Evolutionary conservation across 2,888 invertebrate species (phyloP).

Genomic region (Asteroscopus sphinx): DNA sequence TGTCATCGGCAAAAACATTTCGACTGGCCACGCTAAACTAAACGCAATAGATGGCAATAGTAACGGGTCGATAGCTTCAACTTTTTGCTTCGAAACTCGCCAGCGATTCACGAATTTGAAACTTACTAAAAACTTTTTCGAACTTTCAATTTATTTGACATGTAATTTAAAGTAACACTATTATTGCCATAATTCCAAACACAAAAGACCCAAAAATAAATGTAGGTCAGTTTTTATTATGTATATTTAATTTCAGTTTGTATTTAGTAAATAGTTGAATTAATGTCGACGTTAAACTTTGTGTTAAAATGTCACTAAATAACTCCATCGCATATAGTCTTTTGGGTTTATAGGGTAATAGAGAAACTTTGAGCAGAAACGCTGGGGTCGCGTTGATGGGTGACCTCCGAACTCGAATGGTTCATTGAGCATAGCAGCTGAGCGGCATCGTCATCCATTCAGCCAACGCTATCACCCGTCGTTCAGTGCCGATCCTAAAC

Average conservation of each 20-base stretch:
- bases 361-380: conserved; percentile 78
- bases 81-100: conserved; percentile 37
- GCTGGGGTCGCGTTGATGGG: conserved; percentile 81
- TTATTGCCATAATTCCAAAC: conserved; percentile 8
- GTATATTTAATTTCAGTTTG: too few species aligned
- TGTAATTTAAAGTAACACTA: conserved; percentile 21
- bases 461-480: conserved; percentile 71
- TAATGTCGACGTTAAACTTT: conserved; percentile 5
- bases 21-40: conserved; percentile 55
- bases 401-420: conserved; percentile 87
- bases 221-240: conserved; percentile 46
- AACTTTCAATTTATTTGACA: conserved; percentile 5
- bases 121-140: conserved; percentile 5
- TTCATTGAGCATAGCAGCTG: conserved; percentile 88
- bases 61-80: conserved; percentile 49
- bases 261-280: conserved; percentile 30
- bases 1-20: conserved; percentile 71
- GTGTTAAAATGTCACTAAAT: conserved; percentile 35
- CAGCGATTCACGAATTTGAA: conserved; percentile 16
- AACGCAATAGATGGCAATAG: too few species aligned
- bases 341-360: conserved; percentile 74
- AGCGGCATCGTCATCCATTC: conserved; percentile 79
- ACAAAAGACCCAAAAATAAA: conserved; percentile 15
- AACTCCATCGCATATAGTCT: conserved; percentile 39
- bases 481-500: conserved; percentile 86